Base-by-base conservation (phyloP, 2,888 invertebrate species). In the Sepioteuthis lessoniana region DNA sequence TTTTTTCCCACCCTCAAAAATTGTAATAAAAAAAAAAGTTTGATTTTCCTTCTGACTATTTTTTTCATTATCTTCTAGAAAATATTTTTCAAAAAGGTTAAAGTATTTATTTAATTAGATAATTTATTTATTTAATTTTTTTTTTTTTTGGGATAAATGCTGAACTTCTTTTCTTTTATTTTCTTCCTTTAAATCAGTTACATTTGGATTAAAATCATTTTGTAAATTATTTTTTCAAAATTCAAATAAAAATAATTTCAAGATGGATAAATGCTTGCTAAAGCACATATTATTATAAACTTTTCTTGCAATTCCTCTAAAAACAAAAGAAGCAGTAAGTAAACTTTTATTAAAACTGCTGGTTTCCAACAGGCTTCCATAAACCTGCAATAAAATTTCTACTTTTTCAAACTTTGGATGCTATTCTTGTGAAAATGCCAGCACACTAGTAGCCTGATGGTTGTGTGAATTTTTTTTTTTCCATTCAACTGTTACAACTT, bases 391-490 rank as follows among this genome's bases (percentile, higher is more conserved):
- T 76, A 76, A 76, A 76, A 76, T 35, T 35, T 76, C 76, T 35
- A 76, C n/a, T 76, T 92, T 47, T 92, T 25, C 46, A 92, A 92
- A 92, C 28, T 38, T 91, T 38, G 91, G 91, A 38, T 91, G 25
- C 25, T 46, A 92, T 92, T 47, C 92, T 46, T 92, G 31, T 92
- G 46, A 92, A 92, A 76, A 7, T 46, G 35, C 42, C 92, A 47
- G 46, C 92, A 92, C 92, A 46, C 46, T 91, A 31, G 92, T 92
- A 21, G 92, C 31, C 47, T 31, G 4, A 92, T 92, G 92, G 92
- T 92, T 92, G 92, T 92, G 92, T 47, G n/a, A n/a, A 76, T 19
- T 16, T 76, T 55, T 50, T 50, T 50, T 25, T 55, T 35, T 76
- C n/a, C n/a, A 76, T 76, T n/a, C 13, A 16, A n/a, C n/a, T n/a